Evolutionary conservation across 1,140 invertebrate species (phyloP).

Genomic region (Drosophila leontia): DNA sequence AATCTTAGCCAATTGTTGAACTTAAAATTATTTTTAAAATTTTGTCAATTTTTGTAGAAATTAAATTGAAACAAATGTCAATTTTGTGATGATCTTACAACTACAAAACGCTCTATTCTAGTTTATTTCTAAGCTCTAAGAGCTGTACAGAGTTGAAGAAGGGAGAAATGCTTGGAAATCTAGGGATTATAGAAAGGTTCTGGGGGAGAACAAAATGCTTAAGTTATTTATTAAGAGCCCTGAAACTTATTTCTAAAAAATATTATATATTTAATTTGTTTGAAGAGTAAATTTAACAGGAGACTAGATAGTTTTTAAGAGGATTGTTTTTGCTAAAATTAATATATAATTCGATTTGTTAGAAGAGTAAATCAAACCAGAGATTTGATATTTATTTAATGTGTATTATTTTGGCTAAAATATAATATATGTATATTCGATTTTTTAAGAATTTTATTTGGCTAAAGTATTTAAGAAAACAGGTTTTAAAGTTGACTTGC

Average conservation of each 20-base stretch:
- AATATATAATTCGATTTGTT: background rate
- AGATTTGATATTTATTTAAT: no score
- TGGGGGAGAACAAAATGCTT: background rate
- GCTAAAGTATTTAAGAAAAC: background rate
- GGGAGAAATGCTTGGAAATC: background rate
- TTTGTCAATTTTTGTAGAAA: background rate
- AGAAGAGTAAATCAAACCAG: background rate
- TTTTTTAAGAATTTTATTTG: background rate
- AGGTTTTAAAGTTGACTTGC: background rate
- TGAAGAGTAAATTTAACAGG: background rate
- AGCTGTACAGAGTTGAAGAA: background rate
- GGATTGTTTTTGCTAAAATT: background rate
- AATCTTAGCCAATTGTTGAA: background rate
- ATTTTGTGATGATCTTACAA: constrained; percentile 2
- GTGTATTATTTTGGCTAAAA: background rate
- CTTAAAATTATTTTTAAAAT: constrained; percentile 5
- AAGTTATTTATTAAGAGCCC: background rate
- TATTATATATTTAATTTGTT: background rate
- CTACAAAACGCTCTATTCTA: constrained; percentile 4
- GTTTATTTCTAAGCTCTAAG: constrained; percentile 7
- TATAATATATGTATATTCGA: no score
- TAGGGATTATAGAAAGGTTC: background rate
- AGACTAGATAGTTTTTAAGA: no score
- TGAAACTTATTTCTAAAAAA: background rate
- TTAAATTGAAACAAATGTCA: background rate